Evolutionary conservation across 2,797 vertebrate genomes (phyloP).

Genomic region (Liparis tanakae): DNA sequence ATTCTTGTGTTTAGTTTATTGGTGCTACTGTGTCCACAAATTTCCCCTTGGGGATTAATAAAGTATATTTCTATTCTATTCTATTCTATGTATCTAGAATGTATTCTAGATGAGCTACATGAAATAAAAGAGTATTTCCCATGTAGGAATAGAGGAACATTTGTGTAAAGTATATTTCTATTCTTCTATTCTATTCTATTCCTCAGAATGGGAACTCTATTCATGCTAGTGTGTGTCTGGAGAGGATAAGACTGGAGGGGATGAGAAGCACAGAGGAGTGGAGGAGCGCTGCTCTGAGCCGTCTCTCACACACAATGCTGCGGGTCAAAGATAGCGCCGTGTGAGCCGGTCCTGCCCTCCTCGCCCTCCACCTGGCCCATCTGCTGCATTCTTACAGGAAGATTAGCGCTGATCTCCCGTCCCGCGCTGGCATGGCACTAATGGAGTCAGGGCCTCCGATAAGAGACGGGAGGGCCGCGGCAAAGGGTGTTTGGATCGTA

Average conservation of each 20-base stretch:
- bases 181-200: too few species aligned
- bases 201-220: slow-evolving; percentile 68
- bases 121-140: too few species aligned
- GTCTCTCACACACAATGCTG: slow-evolving; percentile 78
- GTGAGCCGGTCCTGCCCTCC: slow-evolving; percentile 69
- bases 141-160: too few species aligned
- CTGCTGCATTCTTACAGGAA: slow-evolving; percentile 82
- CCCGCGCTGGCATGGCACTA: slow-evolving; percentile 83
- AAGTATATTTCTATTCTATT: too few species aligned
- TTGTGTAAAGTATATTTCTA: too few species aligned
- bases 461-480: slow-evolving; percentile 76
- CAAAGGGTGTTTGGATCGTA: slow-evolving; percentile 68
- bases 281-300: slow-evolving; percentile 76
- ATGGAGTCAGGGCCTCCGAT: slow-evolving; percentile 84
- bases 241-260: slow-evolving; percentile 64
- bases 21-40: too few species aligned
- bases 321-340: slow-evolving; percentile 76
- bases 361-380: slow-evolving; percentile 80
- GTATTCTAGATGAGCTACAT: too few species aligned
- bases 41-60: too few species aligned
- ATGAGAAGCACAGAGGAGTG: slow-evolving; percentile 72
- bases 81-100: too few species aligned
- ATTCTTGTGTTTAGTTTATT: too few species aligned
- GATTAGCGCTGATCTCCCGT: slow-evolving; percentile 83
- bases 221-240: slow-evolving; percentile 57